Percentiles rank a stretch among this genome's conserved stretches.
Conservation (phyloP, 2,113 vertebrate species). For the Gallinago jamesoni region DNA sequence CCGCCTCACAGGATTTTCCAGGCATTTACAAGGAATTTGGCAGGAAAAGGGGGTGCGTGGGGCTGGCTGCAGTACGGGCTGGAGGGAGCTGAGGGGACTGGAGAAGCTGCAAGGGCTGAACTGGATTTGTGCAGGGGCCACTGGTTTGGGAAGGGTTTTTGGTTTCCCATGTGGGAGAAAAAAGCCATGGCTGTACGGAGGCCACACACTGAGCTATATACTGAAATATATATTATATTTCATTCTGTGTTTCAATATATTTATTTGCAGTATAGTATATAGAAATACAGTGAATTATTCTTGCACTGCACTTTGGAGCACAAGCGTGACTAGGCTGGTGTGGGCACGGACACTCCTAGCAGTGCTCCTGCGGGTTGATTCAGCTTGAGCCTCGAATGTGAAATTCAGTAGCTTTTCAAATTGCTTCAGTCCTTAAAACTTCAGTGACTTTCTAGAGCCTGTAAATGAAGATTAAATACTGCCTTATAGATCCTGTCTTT, state of each 20-base stretch:
- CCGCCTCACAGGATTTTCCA: accelerated
- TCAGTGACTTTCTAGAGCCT: background rate
- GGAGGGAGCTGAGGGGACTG: background rate
- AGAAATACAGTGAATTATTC: background rate
- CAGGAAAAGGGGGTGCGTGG: background rate
- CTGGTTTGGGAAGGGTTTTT: background rate
- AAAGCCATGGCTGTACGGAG: background rate
- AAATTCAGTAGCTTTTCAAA: background rate
- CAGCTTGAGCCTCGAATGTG: background rate
- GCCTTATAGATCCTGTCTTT: background rate
- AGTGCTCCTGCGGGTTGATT: background rate
- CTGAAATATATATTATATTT: background rate
- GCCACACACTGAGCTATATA: background rate
- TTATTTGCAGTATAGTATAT: background rate
- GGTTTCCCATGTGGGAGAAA: background rate
- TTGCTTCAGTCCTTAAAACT: background rate
- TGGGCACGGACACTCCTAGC: background rate
- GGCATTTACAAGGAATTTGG: accelerated
- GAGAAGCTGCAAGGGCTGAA: background rate
- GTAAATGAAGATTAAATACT: background rate
- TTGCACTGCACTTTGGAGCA: background rate
- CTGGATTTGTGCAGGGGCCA: background rate
- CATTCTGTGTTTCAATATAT: background rate
- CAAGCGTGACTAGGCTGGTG: accelerated
- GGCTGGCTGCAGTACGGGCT: accelerated